phyloP scores from a whole-genome alignment of 2,113 vertebrate genomes.

The Oncorhynchus keta region DNA sequence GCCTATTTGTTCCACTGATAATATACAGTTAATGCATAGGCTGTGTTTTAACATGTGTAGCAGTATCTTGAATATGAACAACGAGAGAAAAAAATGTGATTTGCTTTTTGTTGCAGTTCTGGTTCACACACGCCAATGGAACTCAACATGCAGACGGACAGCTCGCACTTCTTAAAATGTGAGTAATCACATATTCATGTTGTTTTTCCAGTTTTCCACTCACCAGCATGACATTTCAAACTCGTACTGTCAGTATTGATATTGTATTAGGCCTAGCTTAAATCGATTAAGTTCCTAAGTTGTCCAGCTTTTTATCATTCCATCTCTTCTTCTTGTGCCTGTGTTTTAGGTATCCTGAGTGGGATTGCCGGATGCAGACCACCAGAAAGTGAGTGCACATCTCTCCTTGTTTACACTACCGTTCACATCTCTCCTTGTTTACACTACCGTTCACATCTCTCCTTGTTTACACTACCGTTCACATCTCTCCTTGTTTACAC shows the following conservation, averaged over 20 bases:
- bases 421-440: too few relatives aligned
- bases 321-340: background rate
- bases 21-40: background rate
- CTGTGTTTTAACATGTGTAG: background rate
- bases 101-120: slow-evolving; percentile 32
- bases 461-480: too few relatives aligned
- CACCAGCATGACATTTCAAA: background rate
- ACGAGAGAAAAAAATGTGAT: background rate
- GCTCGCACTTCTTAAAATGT: slow-evolving; percentile 65
- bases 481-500: too few relatives aligned
- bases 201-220: background rate
- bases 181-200: slow-evolving; percentile 25
- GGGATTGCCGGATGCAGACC: slow-evolving; percentile 64
- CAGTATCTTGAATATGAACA: background rate
- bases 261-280: background rate
- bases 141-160: slow-evolving; percentile 61
- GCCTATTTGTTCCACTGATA: background rate
- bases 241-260: background rate
- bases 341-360: slow-evolving; percentile 61
- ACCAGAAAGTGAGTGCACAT: slow-evolving; percentile 42
- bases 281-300: background rate
- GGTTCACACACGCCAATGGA: slow-evolving; percentile 55
- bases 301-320: background rate
- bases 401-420: too few relatives aligned
- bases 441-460: too few relatives aligned